Evolutionary conservation across 2,797 vertebrate species (phyloP), one percentile per base, ranked within the genome.

Genomic region (Gallirallus australis): DNA sequence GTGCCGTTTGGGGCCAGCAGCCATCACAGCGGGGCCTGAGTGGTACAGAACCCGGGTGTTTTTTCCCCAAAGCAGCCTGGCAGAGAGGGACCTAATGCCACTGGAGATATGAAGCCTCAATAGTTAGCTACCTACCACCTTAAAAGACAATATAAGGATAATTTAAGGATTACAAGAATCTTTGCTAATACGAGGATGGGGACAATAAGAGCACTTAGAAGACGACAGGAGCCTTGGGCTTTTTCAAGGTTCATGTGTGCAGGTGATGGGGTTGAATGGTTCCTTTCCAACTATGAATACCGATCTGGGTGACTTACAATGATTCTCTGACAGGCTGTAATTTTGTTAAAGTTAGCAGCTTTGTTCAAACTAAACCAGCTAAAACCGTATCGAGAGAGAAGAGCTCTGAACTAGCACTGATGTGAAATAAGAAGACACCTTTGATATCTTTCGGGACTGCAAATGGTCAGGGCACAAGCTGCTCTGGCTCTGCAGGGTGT

Each of bases 151-250:
- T 31, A 33, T 28, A 71, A 89, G 65, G 69, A 35, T 72, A 54
- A 88, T 71, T 60, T 50, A 79, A 86, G 9, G 5, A 42, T 85
- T 57, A 57, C 17, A 77, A 89, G 84, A 70, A 40, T 37, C 50
- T 83, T 59, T 35, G 28, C 40, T 73, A 31, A 80, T 39, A 50
- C 4, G 23, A 82, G 71, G 73, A 82, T 1, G 0, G 59, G 42
- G 39, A 88, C 68, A 94, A 42, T 94, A 94, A 94, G 88, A 95
- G 85, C 95, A 96, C 95, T 95, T 96, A 59, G 63, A 94, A 82
- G 80, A 82, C 50, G 66, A 73, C 82, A 84, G 37, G 61, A 94
- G 53, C n/a, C 68, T 77, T 79, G 39, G n/a, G 57, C 61, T 71
- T 47, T 66, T 90, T 82, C 48, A 75, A 61, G 82, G 66, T 92